A percentile compares a stretch with the other conserved stretches of the same genome.
Conservation (phyloP, 2,797 vertebrate species). For the Rhadinocentrus ornatus region DNA sequence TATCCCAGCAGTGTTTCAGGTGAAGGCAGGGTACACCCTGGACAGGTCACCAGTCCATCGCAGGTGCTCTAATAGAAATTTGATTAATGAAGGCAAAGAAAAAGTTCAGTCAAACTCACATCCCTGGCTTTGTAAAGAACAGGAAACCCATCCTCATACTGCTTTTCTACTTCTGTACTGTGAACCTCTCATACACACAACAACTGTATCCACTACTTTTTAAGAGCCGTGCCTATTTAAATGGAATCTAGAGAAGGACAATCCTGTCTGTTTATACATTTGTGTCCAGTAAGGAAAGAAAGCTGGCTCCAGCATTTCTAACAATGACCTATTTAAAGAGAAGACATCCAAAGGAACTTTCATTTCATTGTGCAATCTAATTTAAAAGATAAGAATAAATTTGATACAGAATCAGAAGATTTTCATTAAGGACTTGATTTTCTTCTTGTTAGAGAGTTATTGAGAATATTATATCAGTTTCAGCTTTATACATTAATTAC, state of each 20-base stretch:
- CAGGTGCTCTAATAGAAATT: constrained; percentile 27
- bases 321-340: constrained; percentile 17
- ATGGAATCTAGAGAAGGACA: constrained; percentile 29
- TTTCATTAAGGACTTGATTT: neutral
- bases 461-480: neutral
- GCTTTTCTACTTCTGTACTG: constrained; percentile 7
- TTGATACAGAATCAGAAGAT: neutral
- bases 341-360: neutral
- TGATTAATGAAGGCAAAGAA: constrained; percentile 45
- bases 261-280: constrained; percentile 39
- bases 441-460: neutral
- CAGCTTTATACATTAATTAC: constrained; percentile 1
- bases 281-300: constrained; percentile 22
- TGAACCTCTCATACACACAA: constrained; percentile 10
- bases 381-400: neutral
- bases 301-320: constrained; percentile 11
- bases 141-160: constrained; percentile 30
- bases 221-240: constrained; percentile 15
- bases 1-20: too few relatives aligned
- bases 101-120: constrained; percentile 48
- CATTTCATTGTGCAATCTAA: neutral
- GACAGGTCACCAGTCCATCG: too few relatives aligned
- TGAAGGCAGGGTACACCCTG: too few relatives aligned
- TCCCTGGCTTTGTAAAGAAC: constrained; percentile 38
- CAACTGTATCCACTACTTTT: constrained; percentile 15